A percentile compares a stretch with the other conserved stretches of the same genome.
These are phyloP conservation scores for Nannoperca australis DNA, from an alignment of 2,797 vertebrate species.

Conservation along the genomic window DNA sequence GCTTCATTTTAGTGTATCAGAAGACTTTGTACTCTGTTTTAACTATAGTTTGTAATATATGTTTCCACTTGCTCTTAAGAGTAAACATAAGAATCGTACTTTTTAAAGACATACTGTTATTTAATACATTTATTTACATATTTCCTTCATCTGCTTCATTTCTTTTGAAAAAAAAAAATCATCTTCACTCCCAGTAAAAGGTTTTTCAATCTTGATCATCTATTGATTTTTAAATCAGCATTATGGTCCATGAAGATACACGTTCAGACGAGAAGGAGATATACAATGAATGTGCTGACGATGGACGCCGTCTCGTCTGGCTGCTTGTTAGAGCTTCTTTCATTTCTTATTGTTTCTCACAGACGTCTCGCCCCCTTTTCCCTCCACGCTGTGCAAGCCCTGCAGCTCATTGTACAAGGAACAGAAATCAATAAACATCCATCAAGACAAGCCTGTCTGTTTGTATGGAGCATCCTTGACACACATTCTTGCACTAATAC, in stretches of 20 bases:
- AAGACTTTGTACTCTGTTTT: not conserved
- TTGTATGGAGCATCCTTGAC: slow-evolving; percentile 66
- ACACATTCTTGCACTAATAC: slow-evolving; percentile 48
- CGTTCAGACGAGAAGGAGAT: slow-evolving; percentile 24
- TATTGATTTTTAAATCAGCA: slow-evolving; percentile 10
- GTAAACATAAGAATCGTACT: not conserved
- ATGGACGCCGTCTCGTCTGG: slow-evolving; percentile 28
- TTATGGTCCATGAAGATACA: not conserved
- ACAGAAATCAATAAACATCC: slow-evolving; percentile 80
- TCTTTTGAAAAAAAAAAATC: not conserved
- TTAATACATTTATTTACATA: not conserved
- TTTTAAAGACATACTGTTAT: too few relatives aligned
- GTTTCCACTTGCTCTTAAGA: not conserved
- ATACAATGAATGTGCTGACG: slow-evolving; percentile 44
- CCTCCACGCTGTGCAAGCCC: slow-evolving; percentile 29
- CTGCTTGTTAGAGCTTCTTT: slow-evolving; percentile 43
- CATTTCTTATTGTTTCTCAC: slow-evolving; percentile 56
- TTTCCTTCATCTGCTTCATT: not conserved
- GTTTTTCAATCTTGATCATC: not conserved
- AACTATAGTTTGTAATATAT: not conserved
- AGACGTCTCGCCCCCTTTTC: slow-evolving; percentile 28
- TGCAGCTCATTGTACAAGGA: slow-evolving; percentile 53
- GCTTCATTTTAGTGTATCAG: not conserved
- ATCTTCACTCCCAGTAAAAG: not conserved
- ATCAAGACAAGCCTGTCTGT: slow-evolving; percentile 65